Evolutionary conservation across 2,113 vertebrate species (phyloP).

Genomic region (Saguinus imperator): DNA sequence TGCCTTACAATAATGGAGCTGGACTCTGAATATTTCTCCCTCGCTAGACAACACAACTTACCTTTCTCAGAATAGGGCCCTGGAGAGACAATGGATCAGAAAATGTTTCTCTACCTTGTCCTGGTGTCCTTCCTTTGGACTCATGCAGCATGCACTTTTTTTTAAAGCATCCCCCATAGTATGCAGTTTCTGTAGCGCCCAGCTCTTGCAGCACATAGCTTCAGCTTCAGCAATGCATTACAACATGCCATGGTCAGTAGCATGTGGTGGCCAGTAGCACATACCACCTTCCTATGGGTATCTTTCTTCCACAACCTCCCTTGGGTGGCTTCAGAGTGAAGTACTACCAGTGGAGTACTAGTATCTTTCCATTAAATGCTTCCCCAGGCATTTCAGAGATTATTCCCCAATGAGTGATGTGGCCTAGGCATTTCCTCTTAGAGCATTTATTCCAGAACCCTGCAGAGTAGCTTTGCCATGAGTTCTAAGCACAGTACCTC

Average conservation of each 20-base stretch:
- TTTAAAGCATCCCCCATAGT: too few species aligned
- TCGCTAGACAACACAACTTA: neutral
- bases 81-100: neutral
- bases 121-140: neutral
- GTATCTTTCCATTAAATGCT: neutral
- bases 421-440: neutral
- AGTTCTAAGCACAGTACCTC: neutral
- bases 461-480: neutral
- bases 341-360: neutral
- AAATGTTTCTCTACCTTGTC: neutral
- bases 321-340: neutral
- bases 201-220: too few species aligned
- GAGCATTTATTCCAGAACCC: neutral
- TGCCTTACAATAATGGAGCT: neutral
- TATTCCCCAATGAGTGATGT: neutral
- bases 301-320: neutral
- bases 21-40: neutral
- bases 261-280: neutral
- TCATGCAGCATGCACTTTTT: neutral
- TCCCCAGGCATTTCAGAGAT: neutral
- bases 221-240: neutral
- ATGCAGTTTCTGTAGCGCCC: neutral
- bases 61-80: neutral
- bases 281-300: neutral
- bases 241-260: neutral